Conservation (phyloP, 2,797 vertebrate genomes). For the Glossophaga mutica region DNA sequence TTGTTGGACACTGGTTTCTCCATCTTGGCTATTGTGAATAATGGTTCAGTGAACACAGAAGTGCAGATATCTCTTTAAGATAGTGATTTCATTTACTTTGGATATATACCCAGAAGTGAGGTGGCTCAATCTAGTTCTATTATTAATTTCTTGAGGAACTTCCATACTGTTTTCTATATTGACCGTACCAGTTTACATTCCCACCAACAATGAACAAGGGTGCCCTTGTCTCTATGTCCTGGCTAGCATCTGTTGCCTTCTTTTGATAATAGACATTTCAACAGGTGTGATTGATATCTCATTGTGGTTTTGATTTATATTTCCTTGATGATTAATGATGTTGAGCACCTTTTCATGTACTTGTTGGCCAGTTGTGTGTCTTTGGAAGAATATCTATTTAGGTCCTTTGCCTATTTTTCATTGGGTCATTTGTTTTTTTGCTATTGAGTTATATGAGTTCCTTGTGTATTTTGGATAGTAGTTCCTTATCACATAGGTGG, state of each 20-base stretch:
- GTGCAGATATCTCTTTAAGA: not conserved
- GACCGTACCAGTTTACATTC: not conserved
- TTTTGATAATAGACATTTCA: not conserved
- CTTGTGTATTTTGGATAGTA: not conserved
- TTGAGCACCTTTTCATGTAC: not conserved
- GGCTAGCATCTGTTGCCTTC: not conserved
- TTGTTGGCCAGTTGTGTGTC: not conserved
- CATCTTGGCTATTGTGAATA: not conserved
- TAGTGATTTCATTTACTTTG: not conserved
- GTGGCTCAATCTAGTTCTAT: not conserved
- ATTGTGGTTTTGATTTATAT: not conserved
- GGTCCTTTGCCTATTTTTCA: not conserved
- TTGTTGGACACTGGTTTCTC: not conserved
- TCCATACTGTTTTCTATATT: not conserved
- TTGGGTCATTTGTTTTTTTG: not conserved
- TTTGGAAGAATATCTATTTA: not conserved
- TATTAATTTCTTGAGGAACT: not conserved
- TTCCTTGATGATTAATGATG: not conserved
- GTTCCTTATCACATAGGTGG: not conserved
- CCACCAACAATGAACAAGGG: not conserved
- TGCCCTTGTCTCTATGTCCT: not conserved
- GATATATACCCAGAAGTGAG: not conserved
- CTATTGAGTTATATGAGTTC: not conserved
- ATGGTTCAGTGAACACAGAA: not conserved
- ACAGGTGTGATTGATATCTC: not conserved